These are phyloP conservation scores for Heliothis subflexa DNA, from an alignment of 1,140 invertebrate genomes.

Conservation along the genomic window DNA sequence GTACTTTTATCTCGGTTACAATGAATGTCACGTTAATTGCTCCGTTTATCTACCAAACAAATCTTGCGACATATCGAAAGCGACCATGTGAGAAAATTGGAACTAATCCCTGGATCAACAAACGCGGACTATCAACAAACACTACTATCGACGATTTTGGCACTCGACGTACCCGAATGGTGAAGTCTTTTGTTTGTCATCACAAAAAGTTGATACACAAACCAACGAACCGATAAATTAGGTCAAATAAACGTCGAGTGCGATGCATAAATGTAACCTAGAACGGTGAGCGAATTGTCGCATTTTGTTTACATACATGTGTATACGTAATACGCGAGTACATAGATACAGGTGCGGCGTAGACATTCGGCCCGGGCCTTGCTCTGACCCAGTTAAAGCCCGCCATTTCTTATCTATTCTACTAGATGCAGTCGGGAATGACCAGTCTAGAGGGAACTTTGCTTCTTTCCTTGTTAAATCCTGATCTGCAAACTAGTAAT, in stretches of 20 bases:
- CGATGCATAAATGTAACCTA: slow-evolving; percentile 53
- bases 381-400: slow-evolving; percentile 53
- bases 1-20: not conserved
- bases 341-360: slow-evolving; percentile 46
- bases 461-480: not conserved
- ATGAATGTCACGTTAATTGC: not conserved
- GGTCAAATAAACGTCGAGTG: slow-evolving; percentile 53
- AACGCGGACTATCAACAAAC: slow-evolving; percentile 23
- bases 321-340: slow-evolving; percentile 36
- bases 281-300: slow-evolving; percentile 50
- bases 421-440: slow-evolving; percentile 52
- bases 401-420: slow-evolving; percentile 50
- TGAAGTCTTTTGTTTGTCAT: not conserved
- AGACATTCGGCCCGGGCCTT: slow-evolving; percentile 51
- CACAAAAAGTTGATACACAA: slow-evolving; percentile 41
- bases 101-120: slow-evolving; percentile 8
- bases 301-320: slow-evolving; percentile 53
- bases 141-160: slow-evolving; percentile 30
- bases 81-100: not conserved
- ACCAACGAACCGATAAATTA: slow-evolving; percentile 53
- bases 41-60: not conserved
- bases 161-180: slow-evolving; percentile 2
- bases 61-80: not conserved
- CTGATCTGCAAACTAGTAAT: slow-evolving; percentile 14
- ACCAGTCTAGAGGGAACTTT: slow-evolving; percentile 21